Evolutionary conservation across 2,888 invertebrate species (phyloP), one percentile per base, ranked within the genome.

Genomic region (Stenichneumon culpator): DNA sequence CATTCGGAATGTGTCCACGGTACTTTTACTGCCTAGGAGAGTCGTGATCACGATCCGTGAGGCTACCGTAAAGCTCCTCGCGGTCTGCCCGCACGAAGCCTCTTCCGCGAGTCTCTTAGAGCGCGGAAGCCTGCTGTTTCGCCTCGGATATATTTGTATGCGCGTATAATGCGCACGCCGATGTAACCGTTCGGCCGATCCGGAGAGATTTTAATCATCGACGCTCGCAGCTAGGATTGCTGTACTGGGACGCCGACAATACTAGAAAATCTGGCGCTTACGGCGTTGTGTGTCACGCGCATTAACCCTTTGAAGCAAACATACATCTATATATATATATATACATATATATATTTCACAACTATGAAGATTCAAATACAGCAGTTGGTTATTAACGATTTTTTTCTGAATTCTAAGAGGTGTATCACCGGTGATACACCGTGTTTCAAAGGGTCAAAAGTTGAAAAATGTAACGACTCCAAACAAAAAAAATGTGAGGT

Each of bases 21-120:
- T 25, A 60, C 25, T 16, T 47, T 54, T 60, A 57, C 36, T 16
- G 16, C 25, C 25, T 65, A 79, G 69, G 60, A 65, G 22, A 69
- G 19, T 84, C 84, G 79, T 82, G 84, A 84, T 84, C 67, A 80
- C 82, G 74, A 84, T 80, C 28, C 63, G 22, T 57, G 32, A 68
- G 54, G 54, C 77, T 72, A 79, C 70, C 63, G 65, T 81, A 70
- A 78, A 52, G 44, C 54, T 16, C 25, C 57, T 47, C 36, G 25
- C 32, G 0, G 32, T 22, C 9, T 11, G 16, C 25, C 60, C 44
- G 32, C 25, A 14, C 50, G n/a, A 44, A 69, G 19, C 25, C 32
- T 78, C 39, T 60, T 47, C 25, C 44, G 22, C 36, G 36, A 57
- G 57, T 22, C 22, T 57, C 57, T 11, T 3, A 14, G 57, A 28